Conservation (phyloP, 2,113 vertebrate genomes). For the Platycercus adscitus region DNA sequence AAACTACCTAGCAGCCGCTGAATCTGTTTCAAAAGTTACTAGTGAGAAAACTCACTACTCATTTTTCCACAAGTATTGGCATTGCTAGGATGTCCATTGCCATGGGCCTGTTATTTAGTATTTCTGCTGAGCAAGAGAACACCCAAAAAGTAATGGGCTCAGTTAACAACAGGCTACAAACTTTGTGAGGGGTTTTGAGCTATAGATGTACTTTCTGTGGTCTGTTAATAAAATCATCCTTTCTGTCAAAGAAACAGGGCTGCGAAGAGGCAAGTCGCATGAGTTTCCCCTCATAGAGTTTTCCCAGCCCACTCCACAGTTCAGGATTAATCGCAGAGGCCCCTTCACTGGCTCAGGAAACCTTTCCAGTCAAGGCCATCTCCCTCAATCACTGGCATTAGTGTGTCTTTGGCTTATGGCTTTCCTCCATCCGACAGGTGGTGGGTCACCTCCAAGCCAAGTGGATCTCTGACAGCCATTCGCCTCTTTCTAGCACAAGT, state of each 20-base stretch:
- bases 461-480: neutral
- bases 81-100: neutral
- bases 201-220: neutral
- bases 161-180: neutral
- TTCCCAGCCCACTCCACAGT: neutral
- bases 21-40: neutral
- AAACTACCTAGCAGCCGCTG: neutral
- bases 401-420: neutral
- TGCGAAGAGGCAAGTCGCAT: neutral
- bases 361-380: neutral
- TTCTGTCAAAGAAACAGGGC: neutral
- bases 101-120: neutral
- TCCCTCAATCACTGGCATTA: fast-evolving
- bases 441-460: fast-evolving
- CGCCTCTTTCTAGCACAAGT: fast-evolving
- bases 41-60: neutral
- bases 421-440: neutral
- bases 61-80: neutral
- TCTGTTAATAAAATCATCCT: conserved; percentile 1
- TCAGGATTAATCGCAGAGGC: neutral
- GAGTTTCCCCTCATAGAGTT: neutral
- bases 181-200: neutral
- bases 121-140: neutral
- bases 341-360: neutral
- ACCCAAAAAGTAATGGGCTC: neutral